Evolutionary conservation across 2,888 invertebrate species (phyloP).

Genomic region (Hyalella azteca): DNA sequence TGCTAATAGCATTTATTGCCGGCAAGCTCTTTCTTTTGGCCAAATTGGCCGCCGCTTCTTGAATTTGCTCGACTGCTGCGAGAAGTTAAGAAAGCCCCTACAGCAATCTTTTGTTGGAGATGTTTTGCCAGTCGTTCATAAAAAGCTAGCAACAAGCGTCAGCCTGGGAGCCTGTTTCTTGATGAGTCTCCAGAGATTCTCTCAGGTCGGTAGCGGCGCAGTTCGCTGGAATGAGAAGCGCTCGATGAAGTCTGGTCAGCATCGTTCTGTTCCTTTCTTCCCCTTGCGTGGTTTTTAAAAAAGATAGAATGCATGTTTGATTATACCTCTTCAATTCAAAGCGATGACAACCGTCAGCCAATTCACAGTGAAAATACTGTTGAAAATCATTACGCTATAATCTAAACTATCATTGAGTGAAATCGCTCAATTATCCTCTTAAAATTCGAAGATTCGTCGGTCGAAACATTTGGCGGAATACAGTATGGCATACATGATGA

Average conservation of each 20-base stretch:
- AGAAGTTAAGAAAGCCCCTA: constrained; percentile 34
- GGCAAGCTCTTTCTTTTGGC: constrained; percentile 25
- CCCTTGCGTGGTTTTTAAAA: neutral
- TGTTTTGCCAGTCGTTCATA: neutral
- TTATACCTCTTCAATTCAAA: neutral
- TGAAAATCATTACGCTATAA: no score
- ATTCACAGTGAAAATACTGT: no score
- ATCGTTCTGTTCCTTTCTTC: neutral
- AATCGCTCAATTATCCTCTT: neutral
- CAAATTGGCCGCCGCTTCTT: constrained; percentile 33
- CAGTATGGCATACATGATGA: neutral
- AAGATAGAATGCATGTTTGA: neutral
- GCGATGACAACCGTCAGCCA: no score
- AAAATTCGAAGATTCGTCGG: neutral
- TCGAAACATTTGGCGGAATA: neutral
- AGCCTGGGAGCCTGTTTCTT: constrained; percentile 5
- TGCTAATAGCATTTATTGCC: constrained; percentile 34
- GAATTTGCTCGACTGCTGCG: constrained; percentile 19
- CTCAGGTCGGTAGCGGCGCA: neutral
- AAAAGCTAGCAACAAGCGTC: neutral
- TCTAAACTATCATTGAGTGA: no score
- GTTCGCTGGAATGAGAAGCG: constrained; percentile 4
- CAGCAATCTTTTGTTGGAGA: constrained; percentile 18
- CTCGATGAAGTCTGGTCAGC: neutral
- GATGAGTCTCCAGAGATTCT: neutral